A percentile compares a stretch with the other conserved stretches of the same genome.
Evolutionary conservation across 2,888 invertebrate genomes (phyloP).

Genomic region (Rotaria sp.): DNA sequence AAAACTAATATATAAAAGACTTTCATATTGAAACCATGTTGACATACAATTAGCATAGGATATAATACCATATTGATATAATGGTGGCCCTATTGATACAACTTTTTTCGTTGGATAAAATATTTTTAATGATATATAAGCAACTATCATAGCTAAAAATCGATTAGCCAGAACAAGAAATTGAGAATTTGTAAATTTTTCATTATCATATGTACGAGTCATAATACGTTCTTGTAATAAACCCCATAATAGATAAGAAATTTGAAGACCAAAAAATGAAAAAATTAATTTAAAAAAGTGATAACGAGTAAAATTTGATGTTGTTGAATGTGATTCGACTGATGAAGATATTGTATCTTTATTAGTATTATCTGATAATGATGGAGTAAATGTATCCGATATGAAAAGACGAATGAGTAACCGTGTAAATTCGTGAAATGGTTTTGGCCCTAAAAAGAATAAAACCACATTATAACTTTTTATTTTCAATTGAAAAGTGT

Average conservation of each 20-base stretch:
- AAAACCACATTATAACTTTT: neutral
- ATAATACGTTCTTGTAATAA: constrained; percentile 94
- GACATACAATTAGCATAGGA: constrained; percentile 50
- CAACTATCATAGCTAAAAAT: constrained; percentile 71
- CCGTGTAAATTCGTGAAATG: neutral
- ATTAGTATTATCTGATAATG: neutral
- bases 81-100: neutral
- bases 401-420: neutral
- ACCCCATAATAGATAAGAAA: constrained; percentile 66
- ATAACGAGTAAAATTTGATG: neutral
- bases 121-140: constrained; percentile 49
- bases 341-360: neutral
- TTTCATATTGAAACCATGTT: constrained; percentile 99
- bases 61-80: neutral
- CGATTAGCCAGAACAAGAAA: constrained; percentile 92
- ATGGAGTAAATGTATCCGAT: neutral
- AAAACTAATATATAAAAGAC: constrained; percentile 92
- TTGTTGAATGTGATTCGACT: neutral
- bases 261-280: constrained; percentile 33
- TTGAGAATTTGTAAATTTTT: constrained; percentile 81
- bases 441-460: neutral
- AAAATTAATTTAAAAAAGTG: constrained; percentile 16
- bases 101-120: neutral
- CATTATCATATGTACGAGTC: constrained; percentile 62
- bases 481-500: neutral